Conservation (phyloP, 23 tunicate genomes). For the Corella eumyota region DNA sequence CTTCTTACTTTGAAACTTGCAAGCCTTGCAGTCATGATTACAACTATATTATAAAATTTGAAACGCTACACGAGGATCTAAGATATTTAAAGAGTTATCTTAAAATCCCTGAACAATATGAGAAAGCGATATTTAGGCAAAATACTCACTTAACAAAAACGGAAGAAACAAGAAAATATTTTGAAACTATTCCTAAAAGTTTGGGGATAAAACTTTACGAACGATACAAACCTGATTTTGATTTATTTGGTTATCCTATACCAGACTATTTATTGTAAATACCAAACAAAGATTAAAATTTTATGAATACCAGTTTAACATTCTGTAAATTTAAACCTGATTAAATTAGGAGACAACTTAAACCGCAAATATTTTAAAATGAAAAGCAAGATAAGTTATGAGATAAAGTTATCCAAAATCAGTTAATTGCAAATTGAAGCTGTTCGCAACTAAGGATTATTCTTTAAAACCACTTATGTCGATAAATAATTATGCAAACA, state of each 20-base stretch:
- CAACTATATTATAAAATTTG: constrained; percentile 1
- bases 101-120: background rate
- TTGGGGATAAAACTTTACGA: background rate
- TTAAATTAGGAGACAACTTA: no score
- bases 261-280: background rate
- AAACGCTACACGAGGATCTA: background rate
- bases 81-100: background rate
- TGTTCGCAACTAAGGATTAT: no score
- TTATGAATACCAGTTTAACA: no score
- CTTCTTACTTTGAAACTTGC: background rate
- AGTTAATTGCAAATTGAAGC: no score
- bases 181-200: background rate
- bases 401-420: no score
- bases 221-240: constrained; percentile 1
- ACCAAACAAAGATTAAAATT: background rate
- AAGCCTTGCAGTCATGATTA: background rate
- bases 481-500: no score
- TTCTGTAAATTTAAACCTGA: no score
- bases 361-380: no score
- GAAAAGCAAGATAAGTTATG: no score
- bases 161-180: no score
- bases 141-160: background rate
- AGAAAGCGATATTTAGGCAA: background rate
- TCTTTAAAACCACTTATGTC: no score
- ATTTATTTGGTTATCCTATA: background rate